Evolutionary conservation across 2,113 vertebrate genomes (phyloP).

Genomic region (Gnathochromis pfefferi): DNA sequence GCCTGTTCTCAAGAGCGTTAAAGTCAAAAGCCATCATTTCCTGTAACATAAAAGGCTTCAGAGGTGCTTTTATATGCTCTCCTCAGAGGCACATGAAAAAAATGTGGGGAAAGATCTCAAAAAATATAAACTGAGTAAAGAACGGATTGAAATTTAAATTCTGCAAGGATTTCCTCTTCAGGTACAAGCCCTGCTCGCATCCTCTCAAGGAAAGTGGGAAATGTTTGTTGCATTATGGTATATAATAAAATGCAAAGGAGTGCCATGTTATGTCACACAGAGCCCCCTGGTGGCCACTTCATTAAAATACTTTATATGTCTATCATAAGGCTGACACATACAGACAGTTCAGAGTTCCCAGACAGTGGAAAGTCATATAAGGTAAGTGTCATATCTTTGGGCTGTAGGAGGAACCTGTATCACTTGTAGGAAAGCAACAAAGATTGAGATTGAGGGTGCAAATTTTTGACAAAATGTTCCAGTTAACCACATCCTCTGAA

Average conservation of each 20-base stretch:
- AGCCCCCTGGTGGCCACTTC: not conserved
- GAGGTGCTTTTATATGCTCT: constrained; percentile 8
- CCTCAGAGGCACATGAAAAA: not conserved
- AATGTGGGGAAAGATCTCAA: not conserved
- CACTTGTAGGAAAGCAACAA: not conserved
- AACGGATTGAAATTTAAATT: not conserved
- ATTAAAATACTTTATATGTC: not conserved
- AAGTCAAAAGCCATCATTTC: not conserved
- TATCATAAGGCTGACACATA: not conserved
- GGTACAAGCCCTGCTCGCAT: not conserved
- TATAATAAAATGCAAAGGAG: not conserved
- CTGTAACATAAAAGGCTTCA: not conserved
- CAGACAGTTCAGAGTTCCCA: not conserved
- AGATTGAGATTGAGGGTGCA: not conserved
- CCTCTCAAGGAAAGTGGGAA: not conserved
- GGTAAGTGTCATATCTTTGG: not conserved
- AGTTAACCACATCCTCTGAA: not conserved
- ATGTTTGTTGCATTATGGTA: not conserved
- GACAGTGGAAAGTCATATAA: not conserved
- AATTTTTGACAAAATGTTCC: not conserved
- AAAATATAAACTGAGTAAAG: not conserved
- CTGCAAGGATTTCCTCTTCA: not conserved
- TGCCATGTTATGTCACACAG: not conserved
- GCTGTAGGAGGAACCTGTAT: not conserved
- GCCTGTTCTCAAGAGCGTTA: not conserved